Percentiles rank a stretch among this genome's conserved stretches.
Conservation (phyloP, 2,797 vertebrate species). For the Argya squamiceps region DNA sequence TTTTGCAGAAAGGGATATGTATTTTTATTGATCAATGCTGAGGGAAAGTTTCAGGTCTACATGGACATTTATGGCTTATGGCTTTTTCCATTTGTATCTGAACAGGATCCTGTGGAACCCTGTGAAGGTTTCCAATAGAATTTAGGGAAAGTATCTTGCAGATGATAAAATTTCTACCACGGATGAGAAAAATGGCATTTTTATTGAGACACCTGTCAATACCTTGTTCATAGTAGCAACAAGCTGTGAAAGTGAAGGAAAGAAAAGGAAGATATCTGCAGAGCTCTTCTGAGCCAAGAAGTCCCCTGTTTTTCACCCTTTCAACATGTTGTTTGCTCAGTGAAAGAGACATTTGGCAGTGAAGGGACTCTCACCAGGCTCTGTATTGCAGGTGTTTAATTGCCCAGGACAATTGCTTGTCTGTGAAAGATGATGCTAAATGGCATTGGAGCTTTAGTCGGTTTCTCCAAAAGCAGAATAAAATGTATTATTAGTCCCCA, state of each 20-base stretch:
- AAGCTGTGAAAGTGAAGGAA: background rate
- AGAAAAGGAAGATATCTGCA: background rate
- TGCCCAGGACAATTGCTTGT: background rate
- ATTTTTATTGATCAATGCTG: background rate
- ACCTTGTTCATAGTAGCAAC: background rate
- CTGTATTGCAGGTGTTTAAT: slow-evolving; percentile 18
- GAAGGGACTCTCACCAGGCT: background rate
- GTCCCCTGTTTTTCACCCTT: background rate
- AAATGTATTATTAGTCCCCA: background rate
- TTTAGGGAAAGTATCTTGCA: background rate
- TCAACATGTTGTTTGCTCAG: background rate
- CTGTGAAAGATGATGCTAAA: slow-evolving; percentile 12
- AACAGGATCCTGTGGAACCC: background rate
- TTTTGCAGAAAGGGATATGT: background rate
- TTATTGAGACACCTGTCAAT: background rate
- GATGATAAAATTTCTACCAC: background rate
- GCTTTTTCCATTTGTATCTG: background rate
- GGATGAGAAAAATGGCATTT: background rate
- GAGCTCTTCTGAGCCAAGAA: background rate
- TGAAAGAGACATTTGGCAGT: background rate
- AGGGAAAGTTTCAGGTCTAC: background rate
- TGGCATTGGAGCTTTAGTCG: background rate
- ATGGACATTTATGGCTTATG: background rate
- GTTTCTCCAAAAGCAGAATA: background rate
- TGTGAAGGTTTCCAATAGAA: background rate